phyloP scores from a whole-genome alignment of 2,888 invertebrate genomes.

The Sarcophaga carnaria region DNA sequence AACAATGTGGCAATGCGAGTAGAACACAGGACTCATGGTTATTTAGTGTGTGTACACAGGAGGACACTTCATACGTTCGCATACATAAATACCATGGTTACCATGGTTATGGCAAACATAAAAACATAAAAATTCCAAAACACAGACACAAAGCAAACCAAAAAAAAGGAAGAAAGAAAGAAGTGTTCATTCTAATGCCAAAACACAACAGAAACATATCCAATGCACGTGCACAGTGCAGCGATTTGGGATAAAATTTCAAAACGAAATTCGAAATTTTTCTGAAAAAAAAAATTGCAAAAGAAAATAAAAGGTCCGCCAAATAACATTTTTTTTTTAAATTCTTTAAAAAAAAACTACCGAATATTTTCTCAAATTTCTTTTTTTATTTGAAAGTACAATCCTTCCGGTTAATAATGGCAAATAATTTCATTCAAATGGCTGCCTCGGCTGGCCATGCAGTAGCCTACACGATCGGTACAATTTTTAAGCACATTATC shows the following conservation, averaged over 20 bases:
- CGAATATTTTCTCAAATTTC: too few species aligned
- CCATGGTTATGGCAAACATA: slow-evolving; percentile 47
- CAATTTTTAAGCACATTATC: too few species aligned
- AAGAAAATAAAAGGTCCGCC: too few species aligned
- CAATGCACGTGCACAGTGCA: slow-evolving; percentile 31
- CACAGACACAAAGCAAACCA: slow-evolving; percentile 57
- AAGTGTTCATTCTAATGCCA: background rate
- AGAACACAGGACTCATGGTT: slow-evolving; percentile 17
- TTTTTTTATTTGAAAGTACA: too few species aligned
- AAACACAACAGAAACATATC: slow-evolving; percentile 21
- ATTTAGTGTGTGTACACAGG: background rate
- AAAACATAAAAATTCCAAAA: slow-evolving; percentile 65
- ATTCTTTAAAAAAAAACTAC: too few species aligned
- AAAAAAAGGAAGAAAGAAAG: background rate
- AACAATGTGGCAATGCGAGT: slow-evolving; percentile 59
- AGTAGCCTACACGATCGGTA: too few species aligned
- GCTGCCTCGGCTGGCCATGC: too few species aligned
- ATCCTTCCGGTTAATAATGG: too few species aligned
- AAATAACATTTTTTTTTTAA: too few species aligned
- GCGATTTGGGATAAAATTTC: background rate
- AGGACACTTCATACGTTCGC: background rate
- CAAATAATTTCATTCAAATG: too few species aligned
- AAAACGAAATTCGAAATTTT: too few species aligned
- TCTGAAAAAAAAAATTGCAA: too few species aligned
- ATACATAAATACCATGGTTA: slow-evolving; percentile 16